Conservation (phyloP, 1,140 invertebrate genomes). For the Caenorhabditis remanei region DNA sequence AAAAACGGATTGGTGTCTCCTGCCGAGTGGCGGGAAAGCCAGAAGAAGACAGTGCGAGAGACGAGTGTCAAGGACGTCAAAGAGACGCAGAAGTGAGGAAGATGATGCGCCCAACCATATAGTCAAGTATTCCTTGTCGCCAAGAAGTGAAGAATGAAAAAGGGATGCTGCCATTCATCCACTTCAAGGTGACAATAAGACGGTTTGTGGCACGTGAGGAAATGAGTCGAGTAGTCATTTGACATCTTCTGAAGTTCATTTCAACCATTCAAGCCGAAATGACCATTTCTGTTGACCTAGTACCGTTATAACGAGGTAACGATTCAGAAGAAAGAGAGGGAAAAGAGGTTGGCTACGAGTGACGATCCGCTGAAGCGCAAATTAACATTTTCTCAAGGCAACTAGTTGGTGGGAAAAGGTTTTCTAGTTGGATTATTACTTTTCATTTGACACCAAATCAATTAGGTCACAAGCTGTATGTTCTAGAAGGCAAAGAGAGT, state of each 20-base stretch:
- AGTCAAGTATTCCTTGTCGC: constrained; percentile 52
- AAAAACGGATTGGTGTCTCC: constrained; percentile 54
- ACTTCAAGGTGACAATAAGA: constrained; percentile 43
- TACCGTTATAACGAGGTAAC: constrained; percentile 45
- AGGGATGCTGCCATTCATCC: constrained; percentile 36
- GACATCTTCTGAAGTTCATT: not conserved
- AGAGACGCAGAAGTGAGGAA: constrained; percentile 2
- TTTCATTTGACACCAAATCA: constrained; percentile 3
- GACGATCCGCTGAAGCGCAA: constrained; percentile 49
- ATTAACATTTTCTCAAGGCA: constrained; percentile 53
- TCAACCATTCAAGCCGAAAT: not conserved
- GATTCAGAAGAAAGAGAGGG: not conserved
- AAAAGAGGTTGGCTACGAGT: constrained; percentile 8
- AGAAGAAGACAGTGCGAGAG: constrained; percentile 43
- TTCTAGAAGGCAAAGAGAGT: too few species aligned
- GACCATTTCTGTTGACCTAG: not conserved
- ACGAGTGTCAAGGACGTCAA: constrained; percentile 48
- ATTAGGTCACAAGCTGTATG: not conserved
- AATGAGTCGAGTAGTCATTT: not conserved
- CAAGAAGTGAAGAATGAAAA: not conserved
- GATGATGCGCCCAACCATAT: constrained; percentile 36
- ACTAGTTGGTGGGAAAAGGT: constrained; percentile 28
- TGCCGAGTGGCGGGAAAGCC: constrained; percentile 43
- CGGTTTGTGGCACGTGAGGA: not conserved
- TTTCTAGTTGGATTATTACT: not conserved